Percentiles rank a stretch among this genome's conserved stretches.
Evolutionary conservation across 2,113 vertebrate species (phyloP).

Genomic region (Lates calcarifer): DNA sequence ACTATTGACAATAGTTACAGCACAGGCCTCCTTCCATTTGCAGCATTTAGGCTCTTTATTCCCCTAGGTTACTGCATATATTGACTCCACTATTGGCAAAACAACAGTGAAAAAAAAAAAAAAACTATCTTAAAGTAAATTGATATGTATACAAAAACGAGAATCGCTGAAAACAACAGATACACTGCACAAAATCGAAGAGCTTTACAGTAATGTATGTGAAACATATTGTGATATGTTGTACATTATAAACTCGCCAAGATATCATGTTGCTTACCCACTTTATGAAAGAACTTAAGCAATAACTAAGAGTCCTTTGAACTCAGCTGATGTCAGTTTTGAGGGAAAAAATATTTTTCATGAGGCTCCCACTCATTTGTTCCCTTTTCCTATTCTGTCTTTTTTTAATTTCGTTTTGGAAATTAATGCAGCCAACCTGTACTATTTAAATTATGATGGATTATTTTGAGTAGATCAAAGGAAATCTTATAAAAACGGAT

Average conservation of each 20-base stretch:
- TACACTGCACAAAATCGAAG: constrained; percentile 60
- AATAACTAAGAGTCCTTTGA: constrained; percentile 23
- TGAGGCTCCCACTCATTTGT: constrained; percentile 7
- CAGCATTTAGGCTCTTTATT: constrained; percentile 70
- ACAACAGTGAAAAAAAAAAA: constrained; percentile 79
- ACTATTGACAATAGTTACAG: constrained; percentile 73
- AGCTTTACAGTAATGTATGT: constrained; percentile 40
- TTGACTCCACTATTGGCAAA: constrained; percentile 85
- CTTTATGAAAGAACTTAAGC: constrained; percentile 11
- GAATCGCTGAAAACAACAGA: constrained; percentile 49
- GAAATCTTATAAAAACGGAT: constrained; percentile 72
- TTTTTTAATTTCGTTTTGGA: constrained; percentile 64
- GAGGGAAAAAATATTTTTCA: not conserved
- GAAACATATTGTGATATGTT: constrained; percentile 41
- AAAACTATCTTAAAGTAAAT: constrained; percentile 69
- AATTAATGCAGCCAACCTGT: constrained; percentile 68
- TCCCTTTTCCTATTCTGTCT: constrained; percentile 20
- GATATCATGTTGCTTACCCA: constrained; percentile 33
- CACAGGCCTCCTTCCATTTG: constrained; percentile 70
- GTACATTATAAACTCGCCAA: constrained; percentile 1
- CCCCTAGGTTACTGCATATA: constrained; percentile 67
- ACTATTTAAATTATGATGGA: constrained; percentile 65
- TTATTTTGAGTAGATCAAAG: constrained; percentile 73
- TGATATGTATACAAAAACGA: constrained; percentile 67
- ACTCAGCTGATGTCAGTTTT: constrained; percentile 29